Base-by-base conservation (phyloP, 2,797 vertebrate genomes). In the Hydrolagus colliei region DNA sequence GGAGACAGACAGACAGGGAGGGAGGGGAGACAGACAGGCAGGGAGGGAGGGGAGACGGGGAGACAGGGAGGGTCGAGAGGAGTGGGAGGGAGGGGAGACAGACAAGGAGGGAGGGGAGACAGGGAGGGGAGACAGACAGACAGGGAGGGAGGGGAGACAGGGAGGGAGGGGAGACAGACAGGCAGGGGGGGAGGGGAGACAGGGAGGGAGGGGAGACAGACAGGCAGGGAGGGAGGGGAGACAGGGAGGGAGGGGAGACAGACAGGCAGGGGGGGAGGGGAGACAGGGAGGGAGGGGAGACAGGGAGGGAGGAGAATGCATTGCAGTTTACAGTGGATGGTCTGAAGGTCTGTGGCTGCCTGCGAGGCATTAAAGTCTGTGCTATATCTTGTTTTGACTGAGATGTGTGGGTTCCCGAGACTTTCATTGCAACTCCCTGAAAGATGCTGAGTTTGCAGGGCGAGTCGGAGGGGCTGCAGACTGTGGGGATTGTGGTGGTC, bases 381-480 rank as follows among this genome's bases (percentile, higher is more conserved):
- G 52, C 41, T 18, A 41, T 76, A 59, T 4, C 18, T 20, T 59
- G 35, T 1, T 18, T 59, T 20, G 35, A 10, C 61, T 77, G 75
- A 20, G 16, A 77, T 61, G 75, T 88, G 72, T 94, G 95, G 90
- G 91, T 97, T 96, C 96, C 93, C 90, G 93, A 91, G 68, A 86
- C 92, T 87, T 9, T 11, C 20, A 10, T 16, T n/a, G 18, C 52
- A 77, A 20, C n/a, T 11, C 90, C 94, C 87, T 90, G 94, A 93
- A 95, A 91, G 82, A 97, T 97, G 96, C 92, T 98, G 93, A 96
- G 91, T 88, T 94, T 94, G 0, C 96, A 97, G 91, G 98, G 97
- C 97, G 97, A 99, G 94, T 97, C 96, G 0, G 98, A 99, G 94
- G 98, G 98, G 90, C 95, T 99, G 89, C 98, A 99, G 91, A 99